phyloP scores from a whole-genome alignment of 1,140 invertebrate species.

The Stenopsyche tienmushanensis region DNA sequence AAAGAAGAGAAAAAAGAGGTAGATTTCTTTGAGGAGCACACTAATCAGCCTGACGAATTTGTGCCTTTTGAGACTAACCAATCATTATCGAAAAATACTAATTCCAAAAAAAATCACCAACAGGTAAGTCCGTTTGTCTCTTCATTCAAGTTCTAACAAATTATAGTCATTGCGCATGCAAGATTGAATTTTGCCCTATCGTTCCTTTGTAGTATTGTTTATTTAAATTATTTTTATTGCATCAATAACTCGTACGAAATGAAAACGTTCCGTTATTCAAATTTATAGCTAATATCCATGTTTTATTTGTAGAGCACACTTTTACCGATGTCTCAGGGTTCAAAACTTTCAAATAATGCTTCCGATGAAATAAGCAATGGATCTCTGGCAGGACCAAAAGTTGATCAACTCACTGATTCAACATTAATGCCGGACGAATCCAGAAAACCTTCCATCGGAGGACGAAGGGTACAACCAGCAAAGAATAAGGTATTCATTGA shows the following conservation, averaged over 20 bases:
- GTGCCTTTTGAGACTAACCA: conserved; percentile 39
- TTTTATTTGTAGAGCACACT: neutral
- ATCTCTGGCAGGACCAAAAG: conserved; percentile 46
- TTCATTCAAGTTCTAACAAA: neutral
- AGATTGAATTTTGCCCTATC: too few relatives aligned
- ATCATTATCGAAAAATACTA: conserved; percentile 34
- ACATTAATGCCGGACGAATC: conserved; percentile 47
- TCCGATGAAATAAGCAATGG: conserved; percentile 12
- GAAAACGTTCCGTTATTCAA: too few relatives aligned
- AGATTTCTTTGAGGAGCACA: conserved; percentile 78
- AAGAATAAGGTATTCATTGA: conserved; percentile 61
- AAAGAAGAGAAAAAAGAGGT: conserved; percentile 61
- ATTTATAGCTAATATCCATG: too few relatives aligned
- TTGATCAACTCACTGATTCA: conserved; percentile 41
- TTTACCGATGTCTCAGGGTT: conserved; percentile 35
- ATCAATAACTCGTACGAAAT: too few relatives aligned
- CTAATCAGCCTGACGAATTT: conserved; percentile 34
- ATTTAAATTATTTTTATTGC: neutral
- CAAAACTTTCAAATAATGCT: conserved; percentile 45
- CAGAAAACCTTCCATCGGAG: conserved; percentile 72
- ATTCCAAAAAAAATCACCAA: conserved; percentile 23
- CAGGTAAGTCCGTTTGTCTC: conserved; percentile 34
- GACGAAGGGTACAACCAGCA: conserved; percentile 63
- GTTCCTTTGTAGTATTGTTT: too few relatives aligned
- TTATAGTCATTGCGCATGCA: too few relatives aligned